Base-by-base conservation (phyloP, 2,113 vertebrate species). In the Proteles cristata region DNA sequence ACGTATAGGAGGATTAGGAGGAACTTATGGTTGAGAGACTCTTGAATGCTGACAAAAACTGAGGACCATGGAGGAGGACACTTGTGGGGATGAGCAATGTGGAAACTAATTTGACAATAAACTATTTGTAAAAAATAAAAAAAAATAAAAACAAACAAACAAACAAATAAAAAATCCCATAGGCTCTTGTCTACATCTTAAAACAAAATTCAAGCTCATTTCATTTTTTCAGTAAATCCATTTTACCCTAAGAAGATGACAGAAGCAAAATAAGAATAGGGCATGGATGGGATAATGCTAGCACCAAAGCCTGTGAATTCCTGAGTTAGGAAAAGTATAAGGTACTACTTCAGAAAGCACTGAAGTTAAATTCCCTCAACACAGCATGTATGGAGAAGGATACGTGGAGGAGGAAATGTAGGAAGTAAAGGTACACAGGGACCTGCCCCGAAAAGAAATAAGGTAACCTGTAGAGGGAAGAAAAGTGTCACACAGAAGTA, bases 171-270 rank as follows among this genome's bases (percentile, higher is more conserved):
- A 79, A 90, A 92, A 93, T 55, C n/a, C 53, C 28, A 5, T 14
- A 14, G 26, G 35, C 3, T 55, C 0, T 11, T 77, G 23, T 58
- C 11, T 4, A 58, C 63, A 84, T 39, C n/a, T 63, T 88, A 82
- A 94, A 79, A 91, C 61, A 92, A 96, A 95, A 94, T 79, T 86
- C 68, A 91, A n/a, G 86, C 89, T 88, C 80, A 68, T 23, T 77
- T 48, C 11, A 25, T 55, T 50, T 81, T 98, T 92, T 79, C 33
- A 66, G n/a, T 84, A 76, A 85, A 76, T 74, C 35, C 10, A 19
- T 45, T 53, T 69, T 17, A 50, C 48, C 83, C 87, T 87, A 28
- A 79, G 63, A 43, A 33, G 23, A 12, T 79, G 14, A 63, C n/a
- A 31, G 80, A 90, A 89, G 48, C 33, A 50, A 88, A 90, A 33